Evolutionary conservation across 1,140 invertebrate species (phyloP), one percentile per base, ranked within the genome.

Genomic region (Bombus breviceps): DNA sequence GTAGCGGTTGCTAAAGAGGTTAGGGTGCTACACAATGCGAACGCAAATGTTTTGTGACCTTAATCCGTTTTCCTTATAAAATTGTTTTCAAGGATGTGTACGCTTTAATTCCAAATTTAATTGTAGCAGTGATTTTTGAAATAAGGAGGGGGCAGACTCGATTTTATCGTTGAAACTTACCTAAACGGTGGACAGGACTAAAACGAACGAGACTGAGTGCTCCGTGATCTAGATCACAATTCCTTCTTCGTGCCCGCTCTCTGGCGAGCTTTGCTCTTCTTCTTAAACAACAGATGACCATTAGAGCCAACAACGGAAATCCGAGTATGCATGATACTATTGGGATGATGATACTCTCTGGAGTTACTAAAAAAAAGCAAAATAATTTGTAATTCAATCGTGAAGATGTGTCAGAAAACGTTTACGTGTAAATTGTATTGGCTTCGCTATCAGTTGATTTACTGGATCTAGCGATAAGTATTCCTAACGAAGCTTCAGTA

Each of bases 321-420:
- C 98, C 98, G 89, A 98, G 96, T 92, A 98, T 98, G 93, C 98
- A 98, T 22, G 98, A 98, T 22, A 98, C 97, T 86, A 98, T 98
- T 15, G 98, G 98, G 59, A 98, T 97, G 22, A 98, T 97, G 88
- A 98, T 97, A 78, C 97, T 97, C 94, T 98, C 97, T 53, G 98
- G 98, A 78, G 98, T 97, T 82, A 98, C 98, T 98, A 96, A 59
- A 97, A 97, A 32, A 15, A 68, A n/a, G 18, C 34, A 59, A 39
- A 78, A 41, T 59, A 28, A n/a, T 12, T 68, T 76, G 34, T 22
- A 32, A 53, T 43, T 25, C 18, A 62, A 10, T 37, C 8, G 32
- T 10, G 18, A 34, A 22, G 32, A 34, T 22, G 8, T 9, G 3
- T n/a, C 28, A 13, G 25, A n/a, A n/a, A 62, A n/a, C 1, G 1